Conservation (phyloP, 2,888 invertebrate genomes). For the Polydrusus pterygomalis region DNA sequence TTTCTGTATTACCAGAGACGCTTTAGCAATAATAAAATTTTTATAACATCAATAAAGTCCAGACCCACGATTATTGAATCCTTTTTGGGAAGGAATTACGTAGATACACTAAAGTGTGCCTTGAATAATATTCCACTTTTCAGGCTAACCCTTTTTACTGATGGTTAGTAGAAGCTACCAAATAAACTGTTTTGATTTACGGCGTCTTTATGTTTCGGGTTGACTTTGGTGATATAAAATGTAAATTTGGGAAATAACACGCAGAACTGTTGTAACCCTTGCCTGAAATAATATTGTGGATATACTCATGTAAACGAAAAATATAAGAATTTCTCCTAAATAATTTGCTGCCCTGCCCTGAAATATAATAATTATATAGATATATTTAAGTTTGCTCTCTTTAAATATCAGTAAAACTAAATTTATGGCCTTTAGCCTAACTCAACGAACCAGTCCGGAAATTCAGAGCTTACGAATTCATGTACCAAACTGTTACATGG, state of each 20-base stretch:
- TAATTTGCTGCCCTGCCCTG: too few relatives aligned
- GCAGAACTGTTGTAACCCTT: neutral
- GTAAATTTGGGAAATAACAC: neutral
- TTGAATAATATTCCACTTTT: constrained; percentile 19
- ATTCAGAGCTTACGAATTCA: too few relatives aligned
- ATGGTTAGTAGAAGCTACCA: constrained; percentile 14
- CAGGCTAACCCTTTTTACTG: constrained; percentile 15
- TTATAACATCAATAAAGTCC: constrained; percentile 29
- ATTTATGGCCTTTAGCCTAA: too few relatives aligned
- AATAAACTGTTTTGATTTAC: constrained; percentile 30
- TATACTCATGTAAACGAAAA: neutral
- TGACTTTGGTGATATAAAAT: constrained; percentile 4
- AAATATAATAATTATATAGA: too few relatives aligned
- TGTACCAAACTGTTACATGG: too few relatives aligned
- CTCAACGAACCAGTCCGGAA: too few relatives aligned
- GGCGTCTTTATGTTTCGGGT: constrained; percentile 3
- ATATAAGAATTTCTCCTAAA: too few relatives aligned
- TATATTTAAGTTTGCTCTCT: too few relatives aligned
- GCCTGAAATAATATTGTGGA: neutral
- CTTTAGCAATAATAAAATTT: constrained; percentile 26
- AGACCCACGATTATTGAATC: constrained; percentile 24
- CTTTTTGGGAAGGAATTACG: constrained; percentile 19
- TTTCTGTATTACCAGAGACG: constrained; percentile 29
- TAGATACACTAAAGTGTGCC: constrained; percentile 26
- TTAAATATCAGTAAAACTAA: too few relatives aligned